Evolutionary conservation across 1,140 invertebrate species (phyloP), one percentile per base, ranked within the genome.

Genomic region (Agrypnia vestita): DNA sequence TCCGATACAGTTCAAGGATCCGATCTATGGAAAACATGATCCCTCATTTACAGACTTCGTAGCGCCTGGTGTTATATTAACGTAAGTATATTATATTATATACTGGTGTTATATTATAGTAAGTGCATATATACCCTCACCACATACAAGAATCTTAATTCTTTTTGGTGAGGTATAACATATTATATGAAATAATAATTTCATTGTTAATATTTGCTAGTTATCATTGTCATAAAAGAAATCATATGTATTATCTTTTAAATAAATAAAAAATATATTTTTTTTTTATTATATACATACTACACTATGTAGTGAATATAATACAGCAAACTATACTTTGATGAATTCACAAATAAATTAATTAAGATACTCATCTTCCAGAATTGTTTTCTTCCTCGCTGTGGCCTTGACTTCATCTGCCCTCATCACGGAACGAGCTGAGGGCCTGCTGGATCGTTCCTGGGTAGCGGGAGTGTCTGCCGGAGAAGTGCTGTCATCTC

Each of bases 1-100:
- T 59, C 96, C 96, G 6, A 94, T 97, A 82, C 93, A 95, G 85
- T 94, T 95, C 86, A 92, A 91, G 83, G 91, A 95, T 12, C 96
- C 96, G 6, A 94, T 99, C 83, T 98, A 98, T 87, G 97, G 97
- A 69, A 93, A 93, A 25, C 93, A 91, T 83, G 92, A 95, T 84
- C 96, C 97, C 19, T 96, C 95, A 77, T 98, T 98, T 85, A 97
- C 96, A 1, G 96, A 98, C 88, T 99, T 98, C 88, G 97, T 98
- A 81, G 97, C 97, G 43, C 97, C 97, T 49, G 97, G 97, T 83
- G 95, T 98, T 74, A 97, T 98, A 85, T 89, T 98, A 80, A 97
- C 96, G 96, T 97, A 88, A 93, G 92, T 90, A 44, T 19, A 12
- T n/a, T n/a, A n/a, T n/a, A n/a, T n/a, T n/a, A n/a, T n/a, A n/a